Percentiles rank a stretch among this genome's conserved stretches.
phyloP scores from a whole-genome alignment of 2,888 invertebrate species.

The Belgica antarctica region DNA sequence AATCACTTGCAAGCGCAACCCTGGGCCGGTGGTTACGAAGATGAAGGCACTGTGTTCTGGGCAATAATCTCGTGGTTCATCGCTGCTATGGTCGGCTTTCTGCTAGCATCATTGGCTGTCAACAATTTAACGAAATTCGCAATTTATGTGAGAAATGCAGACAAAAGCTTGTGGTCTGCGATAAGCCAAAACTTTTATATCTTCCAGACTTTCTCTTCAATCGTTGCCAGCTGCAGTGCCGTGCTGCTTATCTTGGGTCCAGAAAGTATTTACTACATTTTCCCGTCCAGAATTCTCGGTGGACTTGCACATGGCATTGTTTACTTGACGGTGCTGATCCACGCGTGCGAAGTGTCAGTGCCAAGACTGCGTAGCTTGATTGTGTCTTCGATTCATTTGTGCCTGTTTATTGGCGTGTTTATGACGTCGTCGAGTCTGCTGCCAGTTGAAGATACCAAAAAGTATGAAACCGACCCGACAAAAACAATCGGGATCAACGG shows the following conservation, averaged over 20 bases:
- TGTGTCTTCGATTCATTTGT: slow-evolving; percentile 33
- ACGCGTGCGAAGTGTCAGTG: slow-evolving; percentile 44
- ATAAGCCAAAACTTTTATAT: background rate
- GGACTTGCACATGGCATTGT: slow-evolving; percentile 44
- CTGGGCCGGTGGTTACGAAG: slow-evolving; percentile 34
- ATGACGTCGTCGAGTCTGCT: background rate
- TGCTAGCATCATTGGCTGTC: slow-evolving; percentile 20
- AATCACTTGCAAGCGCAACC: slow-evolving; percentile 31
- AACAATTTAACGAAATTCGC: slow-evolving; percentile 30
- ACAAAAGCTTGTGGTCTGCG: background rate
- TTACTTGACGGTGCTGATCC: slow-evolving; percentile 40
- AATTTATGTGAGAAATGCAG: slow-evolving; percentile 42
- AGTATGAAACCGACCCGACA: slow-evolving; percentile 33
- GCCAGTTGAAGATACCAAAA: background rate
- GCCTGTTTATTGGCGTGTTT: slow-evolving; percentile 25
- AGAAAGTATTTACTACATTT: slow-evolving; percentile 18
- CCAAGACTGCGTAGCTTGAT: slow-evolving; percentile 41
- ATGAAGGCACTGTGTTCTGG: slow-evolving; percentile 34
- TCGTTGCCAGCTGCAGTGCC: too few species aligned
- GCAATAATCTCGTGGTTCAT: slow-evolving; percentile 42
- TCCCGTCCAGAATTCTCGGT: slow-evolving; percentile 35
- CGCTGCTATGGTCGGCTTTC: slow-evolving; percentile 40
- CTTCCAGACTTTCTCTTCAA: background rate
- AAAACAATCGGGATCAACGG: slow-evolving; percentile 39
- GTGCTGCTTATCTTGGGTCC: slow-evolving; percentile 25